A percentile compares a stretch with the other conserved stretches of the same genome.
These are phyloP conservation scores for Lepilemur septentrionalis DNA, from an alignment of 2,797 vertebrate genomes.

Conservation along the genomic window DNA sequence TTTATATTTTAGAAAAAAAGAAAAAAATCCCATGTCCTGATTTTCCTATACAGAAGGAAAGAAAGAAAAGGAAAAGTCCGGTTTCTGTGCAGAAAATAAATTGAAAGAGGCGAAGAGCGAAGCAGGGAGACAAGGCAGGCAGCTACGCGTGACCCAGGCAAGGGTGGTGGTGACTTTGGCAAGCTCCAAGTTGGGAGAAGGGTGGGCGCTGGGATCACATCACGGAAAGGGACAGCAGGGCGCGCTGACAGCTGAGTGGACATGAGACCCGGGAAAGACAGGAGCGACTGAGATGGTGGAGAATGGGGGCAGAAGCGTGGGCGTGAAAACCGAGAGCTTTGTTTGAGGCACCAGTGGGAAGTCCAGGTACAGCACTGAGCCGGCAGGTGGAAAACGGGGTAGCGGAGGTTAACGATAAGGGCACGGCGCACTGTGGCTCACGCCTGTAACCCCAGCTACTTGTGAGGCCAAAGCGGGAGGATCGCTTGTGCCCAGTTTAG, in stretches of 20 bases:
- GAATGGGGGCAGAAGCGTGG: too few relatives aligned
- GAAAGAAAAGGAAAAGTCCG: background rate
- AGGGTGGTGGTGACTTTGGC: background rate
- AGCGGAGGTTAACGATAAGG: background rate
- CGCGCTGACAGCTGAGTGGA: background rate
- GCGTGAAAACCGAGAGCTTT: background rate
- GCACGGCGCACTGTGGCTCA: too few relatives aligned
- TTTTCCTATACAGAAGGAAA: background rate
- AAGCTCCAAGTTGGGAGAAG: background rate
- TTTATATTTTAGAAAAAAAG: background rate
- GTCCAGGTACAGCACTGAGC: background rate
- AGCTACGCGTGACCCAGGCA: background rate
- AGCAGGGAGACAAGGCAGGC: background rate
- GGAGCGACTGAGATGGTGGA: background rate
- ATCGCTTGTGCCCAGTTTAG: background rate
- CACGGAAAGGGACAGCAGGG: background rate
- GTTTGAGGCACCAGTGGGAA: background rate
- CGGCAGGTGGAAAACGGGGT: background rate
- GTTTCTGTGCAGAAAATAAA: background rate
- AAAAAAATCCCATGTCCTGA: background rate
- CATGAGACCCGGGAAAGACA: background rate
- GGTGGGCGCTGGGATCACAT: fast-evolving
- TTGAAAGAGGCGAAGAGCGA: background rate
- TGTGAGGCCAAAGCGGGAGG: background rate
- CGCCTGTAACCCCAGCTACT: background rate